Evolutionary conservation across 2,797 vertebrate genomes (phyloP), one percentile per base, ranked within the genome.

Genomic region (Mus minutoides): DNA sequence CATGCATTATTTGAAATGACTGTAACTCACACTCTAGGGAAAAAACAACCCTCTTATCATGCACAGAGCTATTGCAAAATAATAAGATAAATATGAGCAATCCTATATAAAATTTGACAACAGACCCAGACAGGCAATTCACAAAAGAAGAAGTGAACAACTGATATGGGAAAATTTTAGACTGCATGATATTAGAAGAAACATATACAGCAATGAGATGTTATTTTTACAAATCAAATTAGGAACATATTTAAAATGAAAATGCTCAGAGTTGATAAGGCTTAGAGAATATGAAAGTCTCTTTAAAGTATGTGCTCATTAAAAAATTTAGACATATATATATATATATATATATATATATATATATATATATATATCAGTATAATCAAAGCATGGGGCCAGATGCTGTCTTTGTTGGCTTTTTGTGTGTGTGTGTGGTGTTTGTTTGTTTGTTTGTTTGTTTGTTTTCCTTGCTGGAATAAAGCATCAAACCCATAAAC

Each of bases 171-270:
- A 21, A 34, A 22, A 31, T 54, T 77, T 92, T 29, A 62, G 29
- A 37, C 19, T 69, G 10, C 6, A 16, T 52, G n/a, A 21, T 49
- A 78, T 75, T 62, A 62, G 54, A 92, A 93, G 16, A 79, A 89
- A 82, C 49, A 17, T 64, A 92, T 90, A 54, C 21, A 90, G 62
- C 46, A 88, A 60, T 34, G 6, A 84, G 31, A 37, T n/a, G 73
- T 69, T 76, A 86, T 56, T 90, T 88, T 93, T 43, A 90, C 29
- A 79, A 89, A 78, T 77, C 54, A 89, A 88, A 52, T n/a, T 91
- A 43, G 14, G 54, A 88, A 87, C 71, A 7, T 52, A 86, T 95
- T 82, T n/a, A n/a, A 88, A 78, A 49, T 17, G 2, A 60, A 93
- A 88, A 67, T 89, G 64, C 5, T 10, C 21, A 82, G 26, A 1